Conservation (phyloP, 2,797 vertebrate genomes). For the Cyclura pinguis region DNA sequence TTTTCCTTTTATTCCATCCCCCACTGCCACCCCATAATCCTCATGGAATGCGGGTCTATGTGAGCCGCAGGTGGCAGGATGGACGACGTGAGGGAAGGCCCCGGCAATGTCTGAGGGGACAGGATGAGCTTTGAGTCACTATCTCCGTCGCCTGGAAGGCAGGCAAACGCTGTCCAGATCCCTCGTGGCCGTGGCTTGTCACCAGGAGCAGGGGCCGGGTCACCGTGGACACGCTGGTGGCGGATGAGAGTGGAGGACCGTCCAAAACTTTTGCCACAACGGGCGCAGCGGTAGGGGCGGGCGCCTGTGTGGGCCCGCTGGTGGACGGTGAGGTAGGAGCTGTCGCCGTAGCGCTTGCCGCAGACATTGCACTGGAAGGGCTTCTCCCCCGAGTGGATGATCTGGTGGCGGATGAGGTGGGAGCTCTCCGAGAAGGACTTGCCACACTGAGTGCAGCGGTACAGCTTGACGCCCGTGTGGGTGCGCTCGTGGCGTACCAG, state of each 20-base stretch:
- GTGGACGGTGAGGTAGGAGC: conserved; percentile 36
- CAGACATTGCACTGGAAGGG: conserved; percentile 20
- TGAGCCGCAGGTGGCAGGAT: not conserved
- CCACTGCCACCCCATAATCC: conserved; percentile 35
- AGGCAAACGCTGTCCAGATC: conserved; percentile 8
- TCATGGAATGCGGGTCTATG: not conserved
- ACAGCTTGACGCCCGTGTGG: conserved; percentile 15
- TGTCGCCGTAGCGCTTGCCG: conserved; percentile 29
- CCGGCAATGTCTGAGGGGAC: not conserved
- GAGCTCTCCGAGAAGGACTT: conserved; percentile 39
- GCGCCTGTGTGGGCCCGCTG: conserved; percentile 20
- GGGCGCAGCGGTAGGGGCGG: conserved; percentile 13
- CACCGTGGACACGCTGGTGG: conserved; percentile 16
- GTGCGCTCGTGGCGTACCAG: conserved; percentile 20
- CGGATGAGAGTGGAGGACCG: conserved; percentile 33
- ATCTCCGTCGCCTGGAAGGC: not conserved
- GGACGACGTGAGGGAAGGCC: not conserved
- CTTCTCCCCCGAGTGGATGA: conserved; percentile 29
- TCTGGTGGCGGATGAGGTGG: conserved; percentile 42
- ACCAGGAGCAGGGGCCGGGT: not conserved
- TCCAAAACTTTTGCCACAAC: conserved; percentile 29
- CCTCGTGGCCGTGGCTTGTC: conserved; percentile 3
- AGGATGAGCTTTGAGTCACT: not conserved
- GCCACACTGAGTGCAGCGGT: conserved; percentile 29
- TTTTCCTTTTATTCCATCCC: not conserved